phyloP scores from a whole-genome alignment of 2,113 vertebrate species.

The Rhabdornis inornatus region DNA sequence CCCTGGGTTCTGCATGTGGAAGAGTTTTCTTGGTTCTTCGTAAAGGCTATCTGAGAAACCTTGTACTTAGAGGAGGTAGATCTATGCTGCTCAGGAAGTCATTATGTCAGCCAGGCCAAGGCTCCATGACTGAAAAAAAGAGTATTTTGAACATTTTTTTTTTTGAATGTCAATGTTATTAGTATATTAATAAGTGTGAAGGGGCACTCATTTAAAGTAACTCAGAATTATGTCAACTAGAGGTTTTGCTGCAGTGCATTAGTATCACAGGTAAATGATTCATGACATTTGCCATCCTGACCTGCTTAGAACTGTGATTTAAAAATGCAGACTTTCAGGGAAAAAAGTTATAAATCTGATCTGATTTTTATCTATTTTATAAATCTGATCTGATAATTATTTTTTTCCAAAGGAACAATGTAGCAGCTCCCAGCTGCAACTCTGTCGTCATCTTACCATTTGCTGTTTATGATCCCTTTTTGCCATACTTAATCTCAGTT shows the following conservation, averaged over 20 bases:
- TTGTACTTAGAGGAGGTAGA: not conserved
- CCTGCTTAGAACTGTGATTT: not conserved
- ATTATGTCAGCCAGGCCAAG: not conserved
- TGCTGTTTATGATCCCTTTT: not conserved
- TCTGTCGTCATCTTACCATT: not conserved
- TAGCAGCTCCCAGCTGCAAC: not conserved
- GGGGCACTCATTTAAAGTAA: not conserved
- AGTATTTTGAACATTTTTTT: not conserved
- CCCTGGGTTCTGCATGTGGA: not conserved
- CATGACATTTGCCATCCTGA: not conserved
- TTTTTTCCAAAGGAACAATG: not conserved
- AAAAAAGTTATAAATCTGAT: not conserved
- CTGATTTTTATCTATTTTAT: not conserved
- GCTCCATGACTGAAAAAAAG: not conserved
- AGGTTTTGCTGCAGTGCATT: not conserved
- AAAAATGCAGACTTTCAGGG: not conserved
- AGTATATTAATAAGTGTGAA: not conserved
- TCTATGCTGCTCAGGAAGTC: not conserved
- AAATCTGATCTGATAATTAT: not conserved
- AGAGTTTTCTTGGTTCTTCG: not conserved
- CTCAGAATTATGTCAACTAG: not conserved
- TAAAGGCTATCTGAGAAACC: not conserved
- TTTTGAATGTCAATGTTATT: not conserved
- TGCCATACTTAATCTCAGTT: not conserved
- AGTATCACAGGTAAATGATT: not conserved